These are phyloP conservation scores for Pampus argenteus DNA, from an alignment of 2,797 vertebrate species.

Conservation along the genomic window DNA sequence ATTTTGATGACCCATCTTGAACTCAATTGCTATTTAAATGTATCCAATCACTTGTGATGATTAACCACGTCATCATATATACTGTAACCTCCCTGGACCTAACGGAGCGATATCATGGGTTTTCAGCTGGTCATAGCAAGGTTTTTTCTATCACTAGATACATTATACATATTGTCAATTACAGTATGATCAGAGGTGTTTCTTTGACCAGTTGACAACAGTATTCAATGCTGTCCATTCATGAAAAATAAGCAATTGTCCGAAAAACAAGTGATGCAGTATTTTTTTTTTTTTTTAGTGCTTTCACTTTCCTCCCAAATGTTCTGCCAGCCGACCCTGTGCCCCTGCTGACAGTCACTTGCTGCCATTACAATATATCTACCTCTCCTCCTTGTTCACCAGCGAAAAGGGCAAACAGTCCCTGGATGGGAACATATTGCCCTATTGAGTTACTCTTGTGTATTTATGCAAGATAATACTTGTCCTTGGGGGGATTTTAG, in stretches of 20 bases:
- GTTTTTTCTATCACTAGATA: not conserved
- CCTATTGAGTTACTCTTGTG: conserved; percentile 77
- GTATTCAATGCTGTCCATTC: not conserved
- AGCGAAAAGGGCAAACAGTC: conserved; percentile 58
- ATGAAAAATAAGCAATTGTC: not conserved
- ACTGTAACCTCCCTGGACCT: too few species aligned
- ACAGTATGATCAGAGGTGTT: too few species aligned
- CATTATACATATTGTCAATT: too few species aligned
- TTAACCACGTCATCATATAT: too few species aligned
- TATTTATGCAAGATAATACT: conserved; percentile 79
- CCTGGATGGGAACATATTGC: conserved; percentile 64
- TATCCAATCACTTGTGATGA: too few species aligned
- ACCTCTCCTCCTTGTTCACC: conserved; percentile 50
- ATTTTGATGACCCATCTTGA: too few species aligned
- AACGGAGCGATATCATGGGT: too few species aligned
- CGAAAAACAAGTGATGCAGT: not conserved
- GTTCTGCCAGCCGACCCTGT: conserved; percentile 19
- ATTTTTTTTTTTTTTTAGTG: conserved; percentile 20
- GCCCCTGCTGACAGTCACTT: conserved; percentile 47
- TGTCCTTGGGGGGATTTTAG: conserved; percentile 67
- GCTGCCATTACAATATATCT: conserved; percentile 77
- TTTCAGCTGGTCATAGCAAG: not conserved
- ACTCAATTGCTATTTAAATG: too few species aligned
- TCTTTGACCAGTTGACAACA: too few species aligned
- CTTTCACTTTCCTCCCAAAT: conserved; percentile 14